These are phyloP conservation scores for Sorex maritimensis DNA, from an alignment of 2,797 vertebrate species.

Conservation along the genomic window DNA sequence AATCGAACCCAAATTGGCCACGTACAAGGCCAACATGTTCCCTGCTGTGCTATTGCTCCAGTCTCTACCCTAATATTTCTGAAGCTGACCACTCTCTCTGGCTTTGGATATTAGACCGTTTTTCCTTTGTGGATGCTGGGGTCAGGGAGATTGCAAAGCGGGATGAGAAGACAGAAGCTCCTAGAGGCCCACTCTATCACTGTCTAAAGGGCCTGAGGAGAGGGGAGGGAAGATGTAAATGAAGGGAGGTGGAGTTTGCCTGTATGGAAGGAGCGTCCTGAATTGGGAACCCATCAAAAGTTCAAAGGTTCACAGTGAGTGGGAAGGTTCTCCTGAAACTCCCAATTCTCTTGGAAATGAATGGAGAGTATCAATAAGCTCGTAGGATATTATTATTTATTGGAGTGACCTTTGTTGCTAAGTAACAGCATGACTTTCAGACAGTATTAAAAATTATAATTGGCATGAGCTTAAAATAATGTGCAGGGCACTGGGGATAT, in stretches of 20 bases:
- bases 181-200: background rate
- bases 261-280: background rate
- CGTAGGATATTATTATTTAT: slow-evolving; percentile 83
- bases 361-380: slow-evolving; percentile 77
- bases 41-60: too few species aligned
- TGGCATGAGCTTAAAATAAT: slow-evolving; percentile 87
- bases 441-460: slow-evolving; percentile 87
- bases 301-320: slow-evolving; percentile 7
- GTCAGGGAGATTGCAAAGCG: background rate
- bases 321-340: slow-evolving; percentile 41
- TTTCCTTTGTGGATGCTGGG: background rate
- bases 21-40: too few species aligned
- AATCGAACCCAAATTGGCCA: too few species aligned
- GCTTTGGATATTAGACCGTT: background rate
- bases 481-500: slow-evolving; percentile 80
- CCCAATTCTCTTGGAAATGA: slow-evolving; percentile 71
- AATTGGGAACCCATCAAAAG: background rate
- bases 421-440: slow-evolving; percentile 87
- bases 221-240: background rate
- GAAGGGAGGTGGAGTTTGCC: background rate
- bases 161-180: background rate
- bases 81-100: background rate
- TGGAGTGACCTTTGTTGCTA: slow-evolving; percentile 86
- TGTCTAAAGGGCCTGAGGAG: background rate
- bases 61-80: background rate